Base-by-base conservation (phyloP, 2,797 vertebrate species). In the Lepus oiostolus region DNA sequence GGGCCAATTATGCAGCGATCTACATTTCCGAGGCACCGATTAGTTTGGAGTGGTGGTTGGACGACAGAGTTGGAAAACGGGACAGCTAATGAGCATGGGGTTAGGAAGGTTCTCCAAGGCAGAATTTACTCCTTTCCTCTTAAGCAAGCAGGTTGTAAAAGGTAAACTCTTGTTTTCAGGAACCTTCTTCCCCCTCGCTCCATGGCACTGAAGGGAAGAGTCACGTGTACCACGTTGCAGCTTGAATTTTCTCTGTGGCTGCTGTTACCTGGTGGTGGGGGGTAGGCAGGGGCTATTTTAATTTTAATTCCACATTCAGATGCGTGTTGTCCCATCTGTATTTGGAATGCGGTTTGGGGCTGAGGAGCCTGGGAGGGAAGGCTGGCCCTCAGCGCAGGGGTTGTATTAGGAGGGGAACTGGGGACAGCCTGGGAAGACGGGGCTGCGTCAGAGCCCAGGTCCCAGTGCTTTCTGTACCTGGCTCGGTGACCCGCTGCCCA, bases 281-380 rank as follows among this genome's bases (percentile, higher is more conserved):
- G 54, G 54, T 58, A 4, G 16, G 19, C 17, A 47, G 42, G 42
- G 42, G 54, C 13, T 83, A 47, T 90, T 94, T 90, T 86, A 32
- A 42, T 63, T 82, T 91, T 54, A 83, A 95, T 72, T 30, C 11
- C 22, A 13, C 38, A 62, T 84, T 54, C 50, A 63, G 22, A 82
- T 75, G 70, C 47, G 16, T 89, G 52, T 74, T 50, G n/a, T 62
- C 68, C 54, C 35, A 81, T 50, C 74, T n/a, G n/a, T 32, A 13
- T 92, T 84, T 95, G 90, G 42, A 63, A 72, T 94, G 87, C 32
- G 28, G 52, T 95, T 80, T 60, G 42, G 8, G 24, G 30, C 50
- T 47, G 62, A 65, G 58, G 14, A 14, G 7, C 47, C 42, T 14
- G 65, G 54, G 42, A 70, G 38, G 70, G 65, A 50, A 74, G 35